Base-by-base conservation (phyloP, 2,113 vertebrate genomes). In the Brienomyrus longianalis region DNA sequence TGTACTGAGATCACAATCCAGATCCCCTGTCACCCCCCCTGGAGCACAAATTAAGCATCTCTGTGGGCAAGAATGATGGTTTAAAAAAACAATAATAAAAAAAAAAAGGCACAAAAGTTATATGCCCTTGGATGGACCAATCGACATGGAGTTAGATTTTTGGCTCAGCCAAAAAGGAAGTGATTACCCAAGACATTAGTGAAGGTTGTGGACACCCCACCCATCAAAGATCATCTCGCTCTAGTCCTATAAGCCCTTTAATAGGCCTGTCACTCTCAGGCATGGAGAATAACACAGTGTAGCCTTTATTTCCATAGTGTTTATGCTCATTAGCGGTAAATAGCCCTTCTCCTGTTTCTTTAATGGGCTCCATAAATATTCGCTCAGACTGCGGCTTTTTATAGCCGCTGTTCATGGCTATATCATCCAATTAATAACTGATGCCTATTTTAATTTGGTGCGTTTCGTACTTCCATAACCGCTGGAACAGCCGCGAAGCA, bases 111-210 rank as follows among this genome's bases (percentile, higher is more conserved):
- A 43, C 31, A 80, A 92, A 93, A 89, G 92, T 92, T 92, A 90
- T 92, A 54, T 83, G 47, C 51, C 48, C 74, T 31, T 43, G 77
- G 23, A 95, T 95, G 93, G 93, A 93, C 91, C 91, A 90, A 90
- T 94, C 94, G 94, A 93, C 92, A 94, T 93, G 94, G 92, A 93
- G 93, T 94, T 93, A 92, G 88, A 74, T 91, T n/a, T 31, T 85
- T 90, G 89, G 90, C 88, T 93, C 92, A 93, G 92, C 91, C 91
- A 92, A 91, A 94, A 91, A 91, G 92, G 83, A 92, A 93, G 91
- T 95, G 92, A 95, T 95, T 95, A 95, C 90, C 94, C 92, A 93
- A 93, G 94, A 94, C 94, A 93, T 94, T 93, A 91, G 92, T 89
- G 92, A 87, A 50, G 90, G 87, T 91, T 90, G 91, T 89, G 88